phyloP scores from a whole-genome alignment of 64 coral and sea anemone species.

The Dendronephthya gigantea region DNA sequence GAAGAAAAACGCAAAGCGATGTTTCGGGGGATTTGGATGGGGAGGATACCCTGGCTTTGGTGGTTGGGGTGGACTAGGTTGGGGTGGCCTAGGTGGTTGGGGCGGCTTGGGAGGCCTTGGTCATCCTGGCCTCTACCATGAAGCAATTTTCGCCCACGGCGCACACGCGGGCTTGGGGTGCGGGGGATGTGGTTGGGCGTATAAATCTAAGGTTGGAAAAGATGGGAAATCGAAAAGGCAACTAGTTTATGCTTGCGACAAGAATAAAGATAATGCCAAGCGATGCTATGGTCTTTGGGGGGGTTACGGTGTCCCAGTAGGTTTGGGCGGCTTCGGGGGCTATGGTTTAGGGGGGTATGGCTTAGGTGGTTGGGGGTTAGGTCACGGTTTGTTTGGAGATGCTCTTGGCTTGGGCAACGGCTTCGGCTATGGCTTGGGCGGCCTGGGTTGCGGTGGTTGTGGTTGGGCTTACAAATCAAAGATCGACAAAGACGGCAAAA shows the following conservation, averaged over 20 bases:
- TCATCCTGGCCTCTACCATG: too few relatives aligned
- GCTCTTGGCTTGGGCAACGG: background rate
- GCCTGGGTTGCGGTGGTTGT: background rate
- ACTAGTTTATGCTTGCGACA: background rate
- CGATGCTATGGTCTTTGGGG: background rate
- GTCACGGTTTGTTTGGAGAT: background rate
- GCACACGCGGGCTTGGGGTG: background rate
- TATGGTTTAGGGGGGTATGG: background rate
- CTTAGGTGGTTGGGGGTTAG: background rate
- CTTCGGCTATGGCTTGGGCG: background rate
- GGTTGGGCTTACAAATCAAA: background rate
- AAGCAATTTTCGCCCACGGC: too few relatives aligned
- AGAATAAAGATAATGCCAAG: background rate
- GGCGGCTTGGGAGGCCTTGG: too few relatives aligned
- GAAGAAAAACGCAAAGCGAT: background rate
- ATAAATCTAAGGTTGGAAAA: background rate
- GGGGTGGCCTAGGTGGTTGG: too few relatives aligned
- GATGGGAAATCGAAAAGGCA: background rate
- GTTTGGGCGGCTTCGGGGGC: background rate
- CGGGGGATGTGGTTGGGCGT: conserved; percentile 4
- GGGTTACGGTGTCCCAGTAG: background rate
- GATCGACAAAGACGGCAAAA: background rate
- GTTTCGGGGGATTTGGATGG: background rate
- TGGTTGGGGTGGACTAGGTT: background rate
- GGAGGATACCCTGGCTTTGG: background rate